Evolutionary conservation across 2,888 invertebrate species (phyloP), one percentile per base, ranked within the genome.

Genomic region (Achlya flavicornis): DNA sequence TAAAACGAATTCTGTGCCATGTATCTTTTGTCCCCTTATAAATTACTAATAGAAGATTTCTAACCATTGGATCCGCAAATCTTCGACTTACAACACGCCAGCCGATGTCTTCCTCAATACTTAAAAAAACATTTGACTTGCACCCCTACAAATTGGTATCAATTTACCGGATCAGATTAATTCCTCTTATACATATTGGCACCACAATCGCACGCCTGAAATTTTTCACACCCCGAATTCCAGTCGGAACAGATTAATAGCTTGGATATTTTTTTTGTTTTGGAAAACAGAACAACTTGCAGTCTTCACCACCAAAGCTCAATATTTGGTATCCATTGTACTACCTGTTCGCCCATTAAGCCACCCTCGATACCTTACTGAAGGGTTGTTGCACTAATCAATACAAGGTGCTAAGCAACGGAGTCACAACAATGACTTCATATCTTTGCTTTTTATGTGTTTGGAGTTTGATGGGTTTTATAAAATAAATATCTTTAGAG

Each of bases 401-500:
- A 81, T 79, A 73, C 4, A 3, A 5, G 79, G 71, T 74, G 73
- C 83, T 72, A 65, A 68, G 82, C 77, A 75, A 83, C 82, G 63
- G 73, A 65, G 72, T 69, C 67, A 72, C 76, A 81, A 83, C 82
- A 81, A 76, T 78, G 77, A 77, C 76, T 76, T 76, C 74, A 76
- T 62, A 57, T 61, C 59, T 38, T 46, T 41, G 61, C 61, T 62
- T 53, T 10, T 43, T 26, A 26, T 26, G 26, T 26, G 26, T 26
- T 26, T 26, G 26, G 26, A 26, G 26, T 26, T 26, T 26, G 26
- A 26, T 26, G 26, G 26, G 26, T 26, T 26, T 26, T 26, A 26
- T 26, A 26, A 26, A 26, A 26, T 26, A 26, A 26, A 26, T 26
- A 26, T 26, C 26, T 26, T 26, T 26, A 26, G 26, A 2, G 1